These are phyloP conservation scores for Euwallacea fornicatus DNA, from an alignment of 1,140 invertebrate genomes.

Conservation along the genomic window DNA sequence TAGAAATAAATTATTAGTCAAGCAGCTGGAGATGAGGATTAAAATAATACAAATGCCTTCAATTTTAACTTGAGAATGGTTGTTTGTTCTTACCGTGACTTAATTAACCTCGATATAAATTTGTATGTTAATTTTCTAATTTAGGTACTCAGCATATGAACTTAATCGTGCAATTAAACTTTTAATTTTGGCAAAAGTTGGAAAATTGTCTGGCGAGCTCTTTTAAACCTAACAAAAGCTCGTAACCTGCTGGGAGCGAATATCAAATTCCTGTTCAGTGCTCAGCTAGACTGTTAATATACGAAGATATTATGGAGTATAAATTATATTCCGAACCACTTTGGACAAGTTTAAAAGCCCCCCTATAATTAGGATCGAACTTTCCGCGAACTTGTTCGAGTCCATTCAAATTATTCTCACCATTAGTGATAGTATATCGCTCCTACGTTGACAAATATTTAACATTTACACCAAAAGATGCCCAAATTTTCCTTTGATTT, in stretches of 20 bases:
- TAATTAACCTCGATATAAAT: neutral
- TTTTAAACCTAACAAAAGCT: slow-evolving; percentile 21
- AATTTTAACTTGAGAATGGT: slow-evolving; percentile 1
- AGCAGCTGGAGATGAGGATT: neutral
- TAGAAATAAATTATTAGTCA: neutral
- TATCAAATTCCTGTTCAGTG: slow-evolving; percentile 24
- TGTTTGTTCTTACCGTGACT: neutral
- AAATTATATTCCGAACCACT: slow-evolving; percentile 19
- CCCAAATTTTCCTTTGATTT: no score
- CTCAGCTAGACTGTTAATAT: slow-evolving; percentile 20
- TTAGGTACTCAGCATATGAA: neutral
- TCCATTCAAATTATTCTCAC: slow-evolving; percentile 6
- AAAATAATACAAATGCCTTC: neutral
- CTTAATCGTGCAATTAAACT: slow-evolving; percentile 17
- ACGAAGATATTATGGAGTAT: slow-evolving; percentile 17
- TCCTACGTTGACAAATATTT: neutral
- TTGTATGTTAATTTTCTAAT: slow-evolving; percentile 4
- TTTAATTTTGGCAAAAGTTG: slow-evolving; percentile 15
- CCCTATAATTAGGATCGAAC: slow-evolving; percentile 20
- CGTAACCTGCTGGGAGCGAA: slow-evolving; percentile 18
- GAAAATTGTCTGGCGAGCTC: neutral
- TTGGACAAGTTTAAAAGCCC: slow-evolving; percentile 19
- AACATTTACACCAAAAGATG: neutral
- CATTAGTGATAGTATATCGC: neutral
- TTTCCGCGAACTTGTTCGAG: neutral